Conservation (phyloP, 2,113 vertebrate genomes). For the Donacobius atricapilla region DNA sequence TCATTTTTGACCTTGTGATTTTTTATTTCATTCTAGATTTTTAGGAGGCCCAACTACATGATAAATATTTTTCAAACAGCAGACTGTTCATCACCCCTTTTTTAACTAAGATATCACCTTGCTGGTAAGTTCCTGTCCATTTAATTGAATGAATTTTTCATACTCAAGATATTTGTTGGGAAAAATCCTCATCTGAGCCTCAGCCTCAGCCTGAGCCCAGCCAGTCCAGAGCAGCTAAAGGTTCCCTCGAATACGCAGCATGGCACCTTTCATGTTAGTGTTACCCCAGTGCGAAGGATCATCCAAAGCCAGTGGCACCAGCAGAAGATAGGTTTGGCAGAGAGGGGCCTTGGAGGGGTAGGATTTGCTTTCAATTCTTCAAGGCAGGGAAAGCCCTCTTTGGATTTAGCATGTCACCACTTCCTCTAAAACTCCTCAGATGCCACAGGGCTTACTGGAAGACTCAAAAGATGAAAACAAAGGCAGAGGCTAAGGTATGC, state of each 20-base stretch:
- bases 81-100: neutral
- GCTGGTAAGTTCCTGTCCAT: neutral
- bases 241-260: fast-evolving
- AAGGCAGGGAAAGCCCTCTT: neutral
- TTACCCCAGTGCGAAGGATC: neutral
- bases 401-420: neutral
- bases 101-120: neutral
- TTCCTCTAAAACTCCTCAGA: neutral
- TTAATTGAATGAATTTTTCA: neutral
- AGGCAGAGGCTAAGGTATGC: neutral
- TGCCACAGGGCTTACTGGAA: neutral
- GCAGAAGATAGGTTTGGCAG: neutral
- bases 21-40: neutral
- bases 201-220: neutral
- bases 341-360: neutral
- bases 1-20: neutral
- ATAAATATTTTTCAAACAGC: neutral
- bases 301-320: neutral
- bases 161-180: neutral
- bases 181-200: neutral
- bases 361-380: neutral
- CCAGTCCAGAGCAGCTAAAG: neutral
- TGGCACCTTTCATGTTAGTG: neutral
- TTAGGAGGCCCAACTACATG: neutral
- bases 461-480: neutral